Percentiles rank a stretch among this genome's conserved stretches.
phyloP scores from a whole-genome alignment of 2,797 vertebrate species.

The Accipiter superciliosus region DNA sequence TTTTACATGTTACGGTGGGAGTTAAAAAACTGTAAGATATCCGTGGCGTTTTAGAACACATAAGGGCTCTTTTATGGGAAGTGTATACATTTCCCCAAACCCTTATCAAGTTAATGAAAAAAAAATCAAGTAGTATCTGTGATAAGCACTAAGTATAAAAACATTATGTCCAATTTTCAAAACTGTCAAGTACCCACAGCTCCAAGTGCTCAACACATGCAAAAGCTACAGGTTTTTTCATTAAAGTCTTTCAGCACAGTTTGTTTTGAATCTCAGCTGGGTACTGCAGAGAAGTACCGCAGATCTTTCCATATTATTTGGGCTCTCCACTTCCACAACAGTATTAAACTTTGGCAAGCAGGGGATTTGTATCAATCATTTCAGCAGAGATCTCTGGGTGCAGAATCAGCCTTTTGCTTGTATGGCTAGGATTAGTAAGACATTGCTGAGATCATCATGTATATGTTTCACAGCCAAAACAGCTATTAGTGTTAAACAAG shows the following conservation, averaged over 20 bases:
- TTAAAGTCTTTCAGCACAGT: not conserved
- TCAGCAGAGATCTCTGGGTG: slow-evolving; percentile 50
- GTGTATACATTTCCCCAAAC: not conserved
- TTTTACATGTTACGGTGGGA: not conserved
- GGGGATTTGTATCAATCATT: slow-evolving; percentile 38
- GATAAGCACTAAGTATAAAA: not conserved
- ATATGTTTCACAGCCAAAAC: not conserved
- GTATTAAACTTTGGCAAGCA: slow-evolving; percentile 11
- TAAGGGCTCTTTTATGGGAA: not conserved
- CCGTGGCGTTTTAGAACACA: not conserved
- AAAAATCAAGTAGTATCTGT: not conserved
- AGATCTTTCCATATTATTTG: slow-evolving; percentile 28
- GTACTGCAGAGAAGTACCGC: not conserved
- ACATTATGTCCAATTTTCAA: accelerated
- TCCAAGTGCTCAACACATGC: not conserved
- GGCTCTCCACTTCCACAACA: not conserved
- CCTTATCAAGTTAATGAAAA: not conserved
- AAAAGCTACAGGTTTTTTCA: not conserved
- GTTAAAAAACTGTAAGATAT: not conserved
- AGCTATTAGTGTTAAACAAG: not conserved
- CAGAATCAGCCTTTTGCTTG: slow-evolving; percentile 68
- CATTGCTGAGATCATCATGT: slow-evolving; percentile 68
- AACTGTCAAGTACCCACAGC: not conserved
- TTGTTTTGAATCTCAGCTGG: not conserved
- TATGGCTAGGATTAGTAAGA: slow-evolving; percentile 65